Evolutionary conservation across 2,888 invertebrate species (phyloP).

Genomic region (Apamea anceps): DNA sequence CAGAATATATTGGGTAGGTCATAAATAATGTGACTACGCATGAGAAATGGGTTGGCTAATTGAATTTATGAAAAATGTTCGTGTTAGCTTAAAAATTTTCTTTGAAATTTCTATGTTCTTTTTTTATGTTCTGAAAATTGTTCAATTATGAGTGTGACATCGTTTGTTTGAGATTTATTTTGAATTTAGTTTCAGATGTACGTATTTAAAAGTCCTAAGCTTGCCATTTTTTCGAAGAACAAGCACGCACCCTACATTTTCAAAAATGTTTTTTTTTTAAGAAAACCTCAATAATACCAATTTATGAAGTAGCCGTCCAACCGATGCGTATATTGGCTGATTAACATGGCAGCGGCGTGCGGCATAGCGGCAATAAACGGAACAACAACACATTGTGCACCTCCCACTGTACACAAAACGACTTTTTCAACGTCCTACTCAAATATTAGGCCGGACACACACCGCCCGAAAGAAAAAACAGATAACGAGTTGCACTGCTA

Average conservation of each 20-base stretch:
- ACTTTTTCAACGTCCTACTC: conserved; percentile 85
- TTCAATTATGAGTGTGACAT: neutral
- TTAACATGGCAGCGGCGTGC: conserved; percentile 60
- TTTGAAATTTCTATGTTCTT: conserved; percentile 1
- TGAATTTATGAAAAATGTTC: conserved; percentile 41
- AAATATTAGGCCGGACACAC: conserved; percentile 88
- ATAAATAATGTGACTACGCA: conserved; percentile 53
- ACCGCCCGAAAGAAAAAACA: conserved; percentile 83
- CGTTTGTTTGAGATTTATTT: neutral
- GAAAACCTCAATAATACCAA: conserved; percentile 14
- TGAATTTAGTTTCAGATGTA: neutral
- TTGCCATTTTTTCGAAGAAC: neutral
- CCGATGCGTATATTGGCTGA: conserved; percentile 56
- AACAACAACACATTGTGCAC: conserved; percentile 75
- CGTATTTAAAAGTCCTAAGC: neutral
- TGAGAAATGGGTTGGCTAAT: conserved; percentile 47
- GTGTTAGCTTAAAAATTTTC: neutral
- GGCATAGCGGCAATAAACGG: conserved; percentile 77
- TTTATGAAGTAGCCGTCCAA: conserved; percentile 51
- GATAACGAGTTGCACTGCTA: conserved; percentile 88
- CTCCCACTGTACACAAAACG: conserved; percentile 84
- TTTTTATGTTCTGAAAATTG: neutral
- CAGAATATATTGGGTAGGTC: conserved; percentile 46
- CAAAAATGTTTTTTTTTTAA: neutral
- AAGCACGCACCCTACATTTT: neutral